A percentile compares a stretch with the other conserved stretches of the same genome.
These are phyloP conservation scores for Drosophila siamana DNA, from an alignment of 2,888 invertebrate species.

Conservation along the genomic window DNA sequence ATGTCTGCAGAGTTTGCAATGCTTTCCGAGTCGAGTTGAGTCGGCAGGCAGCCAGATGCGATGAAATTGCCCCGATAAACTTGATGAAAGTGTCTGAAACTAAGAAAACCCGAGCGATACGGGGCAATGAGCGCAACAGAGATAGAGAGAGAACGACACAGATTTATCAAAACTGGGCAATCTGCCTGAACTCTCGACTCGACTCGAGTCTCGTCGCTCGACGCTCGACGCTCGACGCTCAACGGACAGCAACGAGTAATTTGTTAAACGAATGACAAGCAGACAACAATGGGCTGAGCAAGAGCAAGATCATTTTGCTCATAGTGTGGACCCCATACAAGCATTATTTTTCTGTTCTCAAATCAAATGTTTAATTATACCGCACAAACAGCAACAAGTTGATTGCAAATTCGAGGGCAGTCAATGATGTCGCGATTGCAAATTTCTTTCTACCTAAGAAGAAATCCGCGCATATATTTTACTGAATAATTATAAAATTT, in stretches of 20 bases:
- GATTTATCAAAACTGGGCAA: slow-evolving; percentile 77
- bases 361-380: slow-evolving; percentile 48
- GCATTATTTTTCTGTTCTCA: neutral
- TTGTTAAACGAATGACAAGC: slow-evolving; percentile 68
- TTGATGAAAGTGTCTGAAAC: slow-evolving; percentile 73
- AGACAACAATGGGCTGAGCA: slow-evolving; percentile 36
- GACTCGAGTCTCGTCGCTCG: slow-evolving; percentile 1
- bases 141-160: slow-evolving; percentile 27
- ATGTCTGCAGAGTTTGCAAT: slow-evolving; percentile 4
- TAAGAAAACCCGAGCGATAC: neutral
- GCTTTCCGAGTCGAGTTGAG: slow-evolving; percentile 14
- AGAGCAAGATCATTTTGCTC: slow-evolving; percentile 19
- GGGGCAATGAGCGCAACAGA: slow-evolving; percentile 9
- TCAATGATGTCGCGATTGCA: no score
- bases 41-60: slow-evolving; percentile 62
- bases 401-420: slow-evolving; percentile 17
- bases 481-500: no score
- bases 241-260: slow-evolving; percentile 54
- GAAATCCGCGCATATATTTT: no score
- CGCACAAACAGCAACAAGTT: slow-evolving; percentile 30
- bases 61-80: slow-evolving; percentile 76
- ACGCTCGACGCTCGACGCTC: slow-evolving; percentile 9
- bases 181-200: slow-evolving; percentile 63
- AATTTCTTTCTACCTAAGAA: no score
- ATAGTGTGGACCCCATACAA: slow-evolving; percentile 1